phyloP scores from a whole-genome alignment of 2,888 invertebrate genomes.

The Caenorhabditis angaria region DNA sequence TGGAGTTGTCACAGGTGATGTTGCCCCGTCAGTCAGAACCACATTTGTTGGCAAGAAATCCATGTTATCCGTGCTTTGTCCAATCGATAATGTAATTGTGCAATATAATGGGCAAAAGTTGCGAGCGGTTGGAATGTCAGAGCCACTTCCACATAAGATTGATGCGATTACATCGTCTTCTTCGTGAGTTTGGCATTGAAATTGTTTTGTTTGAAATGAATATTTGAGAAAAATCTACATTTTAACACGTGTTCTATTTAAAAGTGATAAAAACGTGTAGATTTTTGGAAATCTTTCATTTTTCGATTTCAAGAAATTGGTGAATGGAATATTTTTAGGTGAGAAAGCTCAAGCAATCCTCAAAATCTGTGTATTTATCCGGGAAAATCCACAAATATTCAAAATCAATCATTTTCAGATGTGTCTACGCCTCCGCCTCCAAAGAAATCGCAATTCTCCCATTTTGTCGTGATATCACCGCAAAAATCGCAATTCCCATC shows the following conservation, averaged over 20 bases:
- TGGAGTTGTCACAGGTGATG: slow-evolving; percentile 32
- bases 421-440: slow-evolving; percentile 45
- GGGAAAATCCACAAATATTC: too few species aligned
- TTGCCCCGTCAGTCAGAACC: slow-evolving; percentile 26
- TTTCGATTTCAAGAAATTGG: too few species aligned
- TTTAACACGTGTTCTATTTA: too few species aligned
- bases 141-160: slow-evolving; percentile 35
- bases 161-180: slow-evolving; percentile 35
- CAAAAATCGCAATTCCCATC: slow-evolving; percentile 10
- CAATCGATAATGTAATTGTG: slow-evolving; percentile 46
- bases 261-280: too few species aligned
- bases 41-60: slow-evolving; percentile 31
- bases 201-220: too few species aligned
- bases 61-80: slow-evolving; percentile 40
- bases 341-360: too few species aligned
- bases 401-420: slow-evolving; percentile 28
- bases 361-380: too few species aligned
- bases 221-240: too few species aligned
- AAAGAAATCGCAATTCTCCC: slow-evolving; percentile 40
- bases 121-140: slow-evolving; percentile 35
- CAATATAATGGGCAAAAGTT: slow-evolving; percentile 46
- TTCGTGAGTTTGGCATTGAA: slow-evolving; percentile 16
- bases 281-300: too few species aligned
- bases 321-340: too few species aligned
- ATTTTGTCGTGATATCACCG: slow-evolving; percentile 42